Conservation (phyloP, 2,888 invertebrate genomes). For the Gordius sp. region DNA sequence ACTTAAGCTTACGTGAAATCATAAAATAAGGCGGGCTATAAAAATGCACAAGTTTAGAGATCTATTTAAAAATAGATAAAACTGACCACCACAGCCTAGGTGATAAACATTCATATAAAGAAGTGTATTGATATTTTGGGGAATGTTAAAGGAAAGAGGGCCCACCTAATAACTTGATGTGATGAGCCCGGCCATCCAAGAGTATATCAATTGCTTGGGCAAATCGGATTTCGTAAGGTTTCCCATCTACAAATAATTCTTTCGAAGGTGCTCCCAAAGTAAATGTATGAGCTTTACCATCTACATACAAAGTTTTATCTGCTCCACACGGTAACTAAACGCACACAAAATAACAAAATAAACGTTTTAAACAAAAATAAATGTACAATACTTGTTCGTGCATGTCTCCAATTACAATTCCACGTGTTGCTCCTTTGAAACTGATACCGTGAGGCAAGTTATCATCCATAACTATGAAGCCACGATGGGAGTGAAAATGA, state of each 20-base stretch:
- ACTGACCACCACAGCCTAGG: no score
- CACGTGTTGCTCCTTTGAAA: background rate
- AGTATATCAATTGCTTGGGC: slow-evolving; percentile 54
- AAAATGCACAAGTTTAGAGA: no score
- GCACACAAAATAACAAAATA: background rate
- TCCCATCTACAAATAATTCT: slow-evolving; percentile 60
- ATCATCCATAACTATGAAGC: slow-evolving; percentile 48
- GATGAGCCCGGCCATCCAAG: slow-evolving; percentile 47
- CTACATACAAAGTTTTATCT: background rate
- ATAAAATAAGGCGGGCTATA: no score
- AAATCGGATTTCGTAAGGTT: slow-evolving; percentile 69
- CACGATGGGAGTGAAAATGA: slow-evolving; percentile 55
- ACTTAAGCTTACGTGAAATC: no score
- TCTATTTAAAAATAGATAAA: no score
- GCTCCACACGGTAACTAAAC: background rate
- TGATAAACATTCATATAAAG: no score
- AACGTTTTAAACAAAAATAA: background rate
- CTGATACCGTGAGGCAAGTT: slow-evolving; percentile 8
- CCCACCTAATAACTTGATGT: slow-evolving; percentile 41
- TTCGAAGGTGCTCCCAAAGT: slow-evolving; percentile 68
- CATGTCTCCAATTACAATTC: background rate
- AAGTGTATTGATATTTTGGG: no score
- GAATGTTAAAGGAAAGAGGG: no score
- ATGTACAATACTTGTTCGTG: background rate
- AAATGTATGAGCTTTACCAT: slow-evolving; percentile 36